phyloP scores from a whole-genome alignment of 2,888 invertebrate genomes.

The Ectemnius cavifrons region DNA sequence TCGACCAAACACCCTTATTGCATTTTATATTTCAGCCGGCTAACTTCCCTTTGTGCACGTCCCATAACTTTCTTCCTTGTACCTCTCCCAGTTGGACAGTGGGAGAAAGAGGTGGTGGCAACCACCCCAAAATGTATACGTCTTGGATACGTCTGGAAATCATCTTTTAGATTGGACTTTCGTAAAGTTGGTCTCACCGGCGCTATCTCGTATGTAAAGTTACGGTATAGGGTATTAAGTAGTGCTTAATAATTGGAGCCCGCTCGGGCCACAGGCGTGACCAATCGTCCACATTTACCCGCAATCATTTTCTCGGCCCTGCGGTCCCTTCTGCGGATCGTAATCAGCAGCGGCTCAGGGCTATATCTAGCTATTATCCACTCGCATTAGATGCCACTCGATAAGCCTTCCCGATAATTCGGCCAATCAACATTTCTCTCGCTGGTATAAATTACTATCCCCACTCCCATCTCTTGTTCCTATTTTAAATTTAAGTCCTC shows the following conservation, averaged over 20 bases:
- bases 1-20: constrained; percentile 68
- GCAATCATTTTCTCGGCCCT: constrained; percentile 3
- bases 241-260: neutral
- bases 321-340: constrained; percentile 6
- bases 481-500: no score
- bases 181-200: no score
- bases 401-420: constrained; percentile 2
- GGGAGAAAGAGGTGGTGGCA: no score
- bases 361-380: neutral
- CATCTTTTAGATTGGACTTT: no score
- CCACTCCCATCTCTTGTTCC: no score
- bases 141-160: no score
- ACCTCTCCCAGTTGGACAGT: no score
- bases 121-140: no score
- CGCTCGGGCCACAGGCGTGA: neutral
- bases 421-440: neutral
- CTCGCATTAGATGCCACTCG: neutral
- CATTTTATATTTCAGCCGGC: constrained; percentile 72
- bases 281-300: constrained; percentile 2
- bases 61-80: constrained; percentile 24
- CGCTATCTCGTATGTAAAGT: neutral
- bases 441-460: no score
- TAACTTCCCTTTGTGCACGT: constrained; percentile 44
- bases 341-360: neutral
- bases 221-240: neutral